A percentile compares a stretch with the other conserved stretches of the same genome.
These are phyloP conservation scores for Chiloscyllium punctatum DNA, from an alignment of 2,797 vertebrate species.

Conservation along the genomic window DNA sequence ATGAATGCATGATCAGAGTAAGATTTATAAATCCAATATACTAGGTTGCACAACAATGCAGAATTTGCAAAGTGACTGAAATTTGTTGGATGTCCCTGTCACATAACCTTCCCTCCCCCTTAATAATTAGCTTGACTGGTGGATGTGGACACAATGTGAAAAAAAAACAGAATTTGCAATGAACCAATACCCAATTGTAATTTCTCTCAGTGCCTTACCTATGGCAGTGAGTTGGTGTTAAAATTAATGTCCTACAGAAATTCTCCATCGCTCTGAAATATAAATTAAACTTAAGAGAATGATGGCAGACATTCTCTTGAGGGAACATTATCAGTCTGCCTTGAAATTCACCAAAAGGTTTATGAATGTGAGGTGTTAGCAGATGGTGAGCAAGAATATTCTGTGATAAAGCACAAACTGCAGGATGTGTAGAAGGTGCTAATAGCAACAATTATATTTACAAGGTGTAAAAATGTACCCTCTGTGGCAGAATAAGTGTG, in stretches of 20 bases:
- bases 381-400: constrained; percentile 11
- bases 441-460: constrained; percentile 21
- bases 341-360: background rate
- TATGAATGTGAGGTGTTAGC: background rate
- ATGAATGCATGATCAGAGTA: background rate
- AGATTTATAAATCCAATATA: background rate
- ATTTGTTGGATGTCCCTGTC: background rate
- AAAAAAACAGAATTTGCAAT: background rate
- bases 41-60: background rate
- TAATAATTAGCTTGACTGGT: background rate
- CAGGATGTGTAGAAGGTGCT: background rate
- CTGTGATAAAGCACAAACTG: background rate
- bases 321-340: background rate
- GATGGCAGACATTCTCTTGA: background rate
- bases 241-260: background rate
- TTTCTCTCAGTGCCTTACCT: too few relatives aligned
- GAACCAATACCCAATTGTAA: background rate
- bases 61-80: background rate
- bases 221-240: background rate
- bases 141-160: background rate
- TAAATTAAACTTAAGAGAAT: background rate
- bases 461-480: constrained; percentile 10
- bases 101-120: background rate
- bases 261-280: too few relatives aligned
- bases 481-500: background rate